Base-by-base conservation (phyloP, 2,113 vertebrate species). In the Boulengeromyrus knoepffleri region DNA sequence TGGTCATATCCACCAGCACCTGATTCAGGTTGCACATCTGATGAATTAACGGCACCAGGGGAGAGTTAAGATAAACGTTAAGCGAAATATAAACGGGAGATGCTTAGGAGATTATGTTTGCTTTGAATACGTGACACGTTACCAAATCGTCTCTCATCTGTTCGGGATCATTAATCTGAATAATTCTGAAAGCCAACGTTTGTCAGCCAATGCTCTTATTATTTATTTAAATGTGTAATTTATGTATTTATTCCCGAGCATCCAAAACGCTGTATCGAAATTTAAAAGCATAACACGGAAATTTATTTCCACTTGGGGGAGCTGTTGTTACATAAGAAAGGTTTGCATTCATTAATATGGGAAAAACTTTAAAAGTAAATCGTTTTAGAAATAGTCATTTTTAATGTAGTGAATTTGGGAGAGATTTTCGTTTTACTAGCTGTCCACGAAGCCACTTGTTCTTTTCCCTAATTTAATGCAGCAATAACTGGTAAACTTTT, bases 391-490 rank as follows among this genome's bases (percentile, higher is more conserved):
- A 89, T 85, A 8, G 39, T 47, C 8, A 42, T 85, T 85, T 85
- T 80, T 80, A 42, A 80, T 46, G 83, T 85, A 47, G 21, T 47
- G 66, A 90, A 66, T 24, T 85, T 62, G 58, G 84, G 89, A 90
- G 91, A 85, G 31, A 74, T 92, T 92, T 9, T 21, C 56, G 49
- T 90, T 92, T 91, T 89, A 92, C 86, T 92, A 93, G 92, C 91
- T 94, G 93, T 93, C 93, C 93, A 53, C 47, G 89, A 53, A 62
- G 88, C 93, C 93, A 94, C 94, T 66, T 31, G 10, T 70, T 70
- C 62, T 1, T 27, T 27, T 27, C 3, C n/a, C n/a, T 13, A 70
- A 70, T 70, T 70, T 31, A 70, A 70, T 70, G 62, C 62, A 31
- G 62, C 62, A 70, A 13, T 31, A 70, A 70, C 62, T 27, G 62